Conservation (phyloP, 2,797 vertebrate genomes). For the Triplophysa bombifrons region DNA sequence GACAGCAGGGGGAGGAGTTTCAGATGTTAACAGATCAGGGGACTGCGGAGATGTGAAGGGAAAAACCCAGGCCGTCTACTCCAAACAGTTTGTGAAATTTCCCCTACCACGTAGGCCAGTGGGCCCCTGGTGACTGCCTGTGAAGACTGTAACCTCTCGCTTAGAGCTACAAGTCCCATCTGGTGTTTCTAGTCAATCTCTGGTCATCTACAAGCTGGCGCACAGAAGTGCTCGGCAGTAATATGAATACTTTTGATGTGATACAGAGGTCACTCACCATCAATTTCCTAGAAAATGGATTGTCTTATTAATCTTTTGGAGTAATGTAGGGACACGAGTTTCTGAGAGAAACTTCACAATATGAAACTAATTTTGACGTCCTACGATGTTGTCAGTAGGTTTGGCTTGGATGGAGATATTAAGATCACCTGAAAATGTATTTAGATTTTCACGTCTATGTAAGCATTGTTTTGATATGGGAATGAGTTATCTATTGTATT, state of each 20-base stretch:
- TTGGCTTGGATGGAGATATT: not conserved
- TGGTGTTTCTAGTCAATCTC: not conserved
- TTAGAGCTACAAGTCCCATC: not conserved
- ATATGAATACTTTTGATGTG: not conserved
- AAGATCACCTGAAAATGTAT: too few relatives aligned
- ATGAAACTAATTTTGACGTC: too few relatives aligned
- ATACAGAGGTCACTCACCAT: not conserved
- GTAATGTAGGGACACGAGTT: not conserved
- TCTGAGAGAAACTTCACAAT: too few relatives aligned
- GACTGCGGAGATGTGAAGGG: constrained; percentile 47
- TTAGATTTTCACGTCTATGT: too few relatives aligned
- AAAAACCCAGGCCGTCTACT: constrained; percentile 48
- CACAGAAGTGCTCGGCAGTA: too few relatives aligned
- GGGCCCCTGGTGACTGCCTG: constrained; percentile 8
- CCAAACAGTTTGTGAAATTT: constrained; percentile 34
- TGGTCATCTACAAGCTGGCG: not conserved
- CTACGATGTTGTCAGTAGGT: not conserved
- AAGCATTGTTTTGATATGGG: too few relatives aligned
- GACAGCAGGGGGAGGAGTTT: constrained; percentile 54
- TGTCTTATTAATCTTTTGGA: not conserved
- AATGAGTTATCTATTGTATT: too few relatives aligned
- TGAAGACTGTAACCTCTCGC: constrained; percentile 3
- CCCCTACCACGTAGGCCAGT: constrained; percentile 35
- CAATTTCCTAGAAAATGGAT: not conserved
- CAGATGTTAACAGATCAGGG: constrained; percentile 43